phyloP scores from a whole-genome alignment of 2,797 vertebrate species.

The Octomys mimax region DNA sequence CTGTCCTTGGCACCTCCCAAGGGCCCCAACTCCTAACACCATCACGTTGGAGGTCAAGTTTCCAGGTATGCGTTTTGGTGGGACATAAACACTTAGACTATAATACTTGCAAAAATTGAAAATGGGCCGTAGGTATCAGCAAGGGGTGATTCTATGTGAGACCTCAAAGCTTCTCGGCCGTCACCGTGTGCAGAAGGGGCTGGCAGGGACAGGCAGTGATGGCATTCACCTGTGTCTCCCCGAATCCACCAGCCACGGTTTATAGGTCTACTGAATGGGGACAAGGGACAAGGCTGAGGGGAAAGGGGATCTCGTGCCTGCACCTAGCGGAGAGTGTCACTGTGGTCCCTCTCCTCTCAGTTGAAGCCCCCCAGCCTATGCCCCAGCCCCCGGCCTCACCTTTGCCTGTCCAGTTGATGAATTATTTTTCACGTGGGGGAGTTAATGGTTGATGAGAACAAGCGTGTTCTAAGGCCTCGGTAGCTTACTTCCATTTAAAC shows the following conservation, averaged over 20 bases:
- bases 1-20: background rate
- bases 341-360: background rate
- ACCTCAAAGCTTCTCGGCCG: background rate
- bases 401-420: background rate
- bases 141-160: background rate
- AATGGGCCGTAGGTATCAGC: background rate
- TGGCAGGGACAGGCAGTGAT: background rate
- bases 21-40: background rate
- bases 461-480: background rate
- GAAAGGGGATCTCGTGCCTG: rapidly evolving
- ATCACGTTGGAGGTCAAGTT: background rate
- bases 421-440: background rate
- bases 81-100: background rate
- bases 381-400: background rate
- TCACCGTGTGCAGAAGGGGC: background rate
- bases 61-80: background rate
- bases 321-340: rapidly evolving
- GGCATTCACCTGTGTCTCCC: background rate
- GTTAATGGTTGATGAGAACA: background rate
- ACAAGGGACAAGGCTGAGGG: background rate
- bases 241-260: background rate
- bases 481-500: slow-evolving; percentile 37
- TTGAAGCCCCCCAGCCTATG: background rate
- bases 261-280: background rate
- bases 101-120: background rate